Conservation (phyloP, 2,888 invertebrate species). For the Heterodera filipjevi region DNA sequence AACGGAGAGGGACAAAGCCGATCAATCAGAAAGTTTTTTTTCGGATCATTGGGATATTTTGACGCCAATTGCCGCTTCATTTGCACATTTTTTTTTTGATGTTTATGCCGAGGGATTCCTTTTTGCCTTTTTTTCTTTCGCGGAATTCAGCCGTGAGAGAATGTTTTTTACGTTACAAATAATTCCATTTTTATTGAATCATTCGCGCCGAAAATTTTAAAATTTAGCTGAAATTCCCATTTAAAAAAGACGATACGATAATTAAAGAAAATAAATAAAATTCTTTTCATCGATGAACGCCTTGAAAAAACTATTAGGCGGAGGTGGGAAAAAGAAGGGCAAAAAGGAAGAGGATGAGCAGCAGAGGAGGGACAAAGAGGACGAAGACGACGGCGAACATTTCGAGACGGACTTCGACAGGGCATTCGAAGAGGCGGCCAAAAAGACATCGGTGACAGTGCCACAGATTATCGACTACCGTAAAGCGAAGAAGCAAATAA, state of each 20-base stretch:
- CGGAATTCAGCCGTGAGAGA: neutral
- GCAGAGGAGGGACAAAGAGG: neutral
- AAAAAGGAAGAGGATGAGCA: neutral
- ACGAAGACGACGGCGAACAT: constrained; percentile 21
- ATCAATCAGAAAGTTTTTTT: neutral
- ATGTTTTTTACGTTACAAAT: neutral
- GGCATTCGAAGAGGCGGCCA: constrained; percentile 22
- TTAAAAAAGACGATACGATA: neutral
- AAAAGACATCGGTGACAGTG: neutral
- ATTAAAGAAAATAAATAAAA: no score
- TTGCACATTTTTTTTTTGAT: neutral
- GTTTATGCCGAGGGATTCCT: neutral
- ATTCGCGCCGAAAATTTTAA: neutral
- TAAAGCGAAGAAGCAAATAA: neutral
- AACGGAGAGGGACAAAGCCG: neutral
- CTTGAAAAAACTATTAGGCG: neutral
- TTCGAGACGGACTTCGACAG: constrained; percentile 20
- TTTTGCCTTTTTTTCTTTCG: neutral
- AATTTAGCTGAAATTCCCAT: no score
- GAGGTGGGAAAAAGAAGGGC: neutral
- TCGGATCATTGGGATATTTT: neutral
- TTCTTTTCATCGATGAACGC: constrained; percentile 11
- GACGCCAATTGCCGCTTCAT: neutral
- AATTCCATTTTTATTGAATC: neutral
- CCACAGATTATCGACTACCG: constrained; percentile 20